These are phyloP conservation scores for Vanessa tameamea DNA, from an alignment of 1,140 invertebrate genomes.

Conservation along the genomic window DNA sequence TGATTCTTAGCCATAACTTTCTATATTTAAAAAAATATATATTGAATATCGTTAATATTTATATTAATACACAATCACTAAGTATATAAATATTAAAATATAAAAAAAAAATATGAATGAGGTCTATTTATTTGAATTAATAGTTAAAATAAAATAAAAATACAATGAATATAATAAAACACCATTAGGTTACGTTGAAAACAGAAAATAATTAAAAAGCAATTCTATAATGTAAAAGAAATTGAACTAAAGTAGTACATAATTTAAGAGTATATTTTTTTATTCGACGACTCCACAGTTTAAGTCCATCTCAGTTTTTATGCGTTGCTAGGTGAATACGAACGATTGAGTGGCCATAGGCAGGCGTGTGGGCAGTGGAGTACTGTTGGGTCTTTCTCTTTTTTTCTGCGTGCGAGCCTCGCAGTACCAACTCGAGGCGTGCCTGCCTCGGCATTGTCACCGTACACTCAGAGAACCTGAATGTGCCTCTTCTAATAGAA, in stretches of 20 bases:
- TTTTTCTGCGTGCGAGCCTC: slow-evolving; percentile 63
- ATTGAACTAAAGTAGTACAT: neutral
- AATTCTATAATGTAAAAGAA: neutral
- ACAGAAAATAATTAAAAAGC: no score
- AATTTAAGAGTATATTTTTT: neutral
- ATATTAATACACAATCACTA: no score
- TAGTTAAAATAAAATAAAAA: no score
- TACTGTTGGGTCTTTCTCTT: slow-evolving; percentile 71
- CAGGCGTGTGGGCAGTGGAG: slow-evolving; percentile 76
- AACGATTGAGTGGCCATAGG: slow-evolving; percentile 78
- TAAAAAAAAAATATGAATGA: no score
- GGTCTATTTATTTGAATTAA: no score
- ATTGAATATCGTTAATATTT: no score
- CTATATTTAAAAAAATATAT: no score
- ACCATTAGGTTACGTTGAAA: no score
- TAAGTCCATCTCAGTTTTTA: slow-evolving; percentile 50
- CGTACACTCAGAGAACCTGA: slow-evolving; percentile 50
- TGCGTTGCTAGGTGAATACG: slow-evolving; percentile 55
- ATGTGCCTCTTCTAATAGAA: slow-evolving; percentile 48
- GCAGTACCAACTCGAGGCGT: slow-evolving; percentile 24
- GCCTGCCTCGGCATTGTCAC: slow-evolving; percentile 49
- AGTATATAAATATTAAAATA: no score
- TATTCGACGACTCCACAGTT: slow-evolving; percentile 25
- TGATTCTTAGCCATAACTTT: no score
- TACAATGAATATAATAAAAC: no score